Evolutionary conservation across 2,113 vertebrate genomes (phyloP).

Genomic region (Trachemys scripta): DNA sequence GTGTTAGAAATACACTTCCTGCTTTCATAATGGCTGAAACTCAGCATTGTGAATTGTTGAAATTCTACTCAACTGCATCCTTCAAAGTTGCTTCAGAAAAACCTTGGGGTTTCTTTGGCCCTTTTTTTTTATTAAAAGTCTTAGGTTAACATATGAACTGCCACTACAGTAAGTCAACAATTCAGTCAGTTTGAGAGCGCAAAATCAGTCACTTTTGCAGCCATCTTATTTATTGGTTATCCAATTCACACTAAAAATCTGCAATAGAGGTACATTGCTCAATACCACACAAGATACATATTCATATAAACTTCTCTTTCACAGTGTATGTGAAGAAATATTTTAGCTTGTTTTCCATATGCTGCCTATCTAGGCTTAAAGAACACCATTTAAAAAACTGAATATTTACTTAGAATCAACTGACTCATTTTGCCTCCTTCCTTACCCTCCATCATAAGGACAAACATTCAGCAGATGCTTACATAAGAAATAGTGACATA

Average conservation of each 20-base stretch:
- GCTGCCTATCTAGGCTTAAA: background rate
- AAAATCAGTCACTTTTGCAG: background rate
- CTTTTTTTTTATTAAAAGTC: constrained; percentile 51
- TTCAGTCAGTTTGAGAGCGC: background rate
- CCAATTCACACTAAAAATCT: background rate
- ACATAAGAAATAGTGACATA: background rate
- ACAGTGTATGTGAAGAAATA: too few relatives aligned
- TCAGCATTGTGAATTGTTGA: constrained; percentile 61
- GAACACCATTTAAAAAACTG: background rate
- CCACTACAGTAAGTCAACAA: background rate
- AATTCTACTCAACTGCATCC: constrained; percentile 40
- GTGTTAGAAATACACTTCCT: constrained; percentile 78
- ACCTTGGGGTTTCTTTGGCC: background rate
- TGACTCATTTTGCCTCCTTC: background rate
- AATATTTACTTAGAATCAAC: background rate
- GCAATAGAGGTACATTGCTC: background rate
- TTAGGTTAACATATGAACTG: background rate
- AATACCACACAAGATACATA: background rate
- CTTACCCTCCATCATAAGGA: background rate
- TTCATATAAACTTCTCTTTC: too few relatives aligned
- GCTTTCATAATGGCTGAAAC: constrained; percentile 70
- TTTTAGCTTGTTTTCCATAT: background rate
- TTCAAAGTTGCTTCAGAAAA: constrained; percentile 48
- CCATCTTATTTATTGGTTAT: background rate
- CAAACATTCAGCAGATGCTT: background rate